These are phyloP conservation scores for Hydriomena furcata DNA, from an alignment of 2,888 invertebrate species.

Conservation along the genomic window DNA sequence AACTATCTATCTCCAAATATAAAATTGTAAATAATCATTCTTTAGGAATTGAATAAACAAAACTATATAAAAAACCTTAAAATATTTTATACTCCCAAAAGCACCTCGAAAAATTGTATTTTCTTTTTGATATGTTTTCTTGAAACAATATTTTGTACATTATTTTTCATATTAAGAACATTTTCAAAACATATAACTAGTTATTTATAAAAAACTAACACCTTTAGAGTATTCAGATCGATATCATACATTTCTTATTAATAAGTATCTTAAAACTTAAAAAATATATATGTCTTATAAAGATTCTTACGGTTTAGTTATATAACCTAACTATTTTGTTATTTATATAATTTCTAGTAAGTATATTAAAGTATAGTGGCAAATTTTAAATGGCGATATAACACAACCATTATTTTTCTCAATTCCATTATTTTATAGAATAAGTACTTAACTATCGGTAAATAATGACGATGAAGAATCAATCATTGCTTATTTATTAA, in stretches of 20 bases:
- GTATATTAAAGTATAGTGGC: conserved; percentile 2
- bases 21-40: background rate
- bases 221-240: conserved; percentile 21
- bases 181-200: too few relatives aligned
- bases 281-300: background rate
- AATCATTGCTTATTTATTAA: background rate
- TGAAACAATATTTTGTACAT: background rate
- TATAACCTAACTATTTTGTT: too few relatives aligned
- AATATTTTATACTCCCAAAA: too few relatives aligned
- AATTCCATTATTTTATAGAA: background rate
- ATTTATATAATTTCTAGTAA: too few relatives aligned
- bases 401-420: conserved; percentile 2
- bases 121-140: conserved; percentile 1
- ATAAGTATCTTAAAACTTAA: background rate
- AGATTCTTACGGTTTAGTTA: background rate
- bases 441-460: too few relatives aligned
- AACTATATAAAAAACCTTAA: too few relatives aligned
- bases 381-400: conserved; percentile 4
- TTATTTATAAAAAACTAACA: background rate
- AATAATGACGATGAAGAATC: background rate
- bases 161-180: too few relatives aligned
- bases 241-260: background rate
- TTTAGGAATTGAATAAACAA: background rate
- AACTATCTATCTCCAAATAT: too few relatives aligned
- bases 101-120: background rate